A percentile compares a stretch with the other conserved stretches of the same genome.
Conservation (phyloP, 2,113 vertebrate species). For the Numenius arquata region DNA sequence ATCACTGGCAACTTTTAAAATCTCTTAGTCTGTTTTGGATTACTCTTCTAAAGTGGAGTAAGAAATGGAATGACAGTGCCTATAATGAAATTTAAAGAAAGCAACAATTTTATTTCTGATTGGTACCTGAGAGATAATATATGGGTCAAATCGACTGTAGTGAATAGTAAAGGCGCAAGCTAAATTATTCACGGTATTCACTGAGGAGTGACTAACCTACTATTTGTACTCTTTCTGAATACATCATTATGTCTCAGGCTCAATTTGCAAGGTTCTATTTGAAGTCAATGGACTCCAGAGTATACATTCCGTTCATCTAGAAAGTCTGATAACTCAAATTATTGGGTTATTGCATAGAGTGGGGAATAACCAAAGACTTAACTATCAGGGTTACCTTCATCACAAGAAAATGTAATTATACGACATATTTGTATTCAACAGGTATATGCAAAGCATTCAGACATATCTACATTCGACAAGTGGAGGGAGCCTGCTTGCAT, state of each 20-base stretch:
- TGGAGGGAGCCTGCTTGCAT: not conserved
- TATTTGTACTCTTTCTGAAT: slow-evolving; percentile 62
- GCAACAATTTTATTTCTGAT: slow-evolving; percentile 15
- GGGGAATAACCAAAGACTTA: not conserved
- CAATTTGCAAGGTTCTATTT: slow-evolving; percentile 48
- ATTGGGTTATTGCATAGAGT: not conserved
- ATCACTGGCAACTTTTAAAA: not conserved
- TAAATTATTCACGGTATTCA: slow-evolving; percentile 57
- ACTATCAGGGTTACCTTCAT: not conserved
- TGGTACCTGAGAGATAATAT: slow-evolving; percentile 47
- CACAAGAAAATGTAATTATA: not conserved
- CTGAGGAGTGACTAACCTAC: slow-evolving; percentile 63
- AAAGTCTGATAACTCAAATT: slow-evolving; percentile 16
- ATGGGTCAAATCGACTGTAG: slow-evolving; percentile 46
- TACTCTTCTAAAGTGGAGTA: not conserved
- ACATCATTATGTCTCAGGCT: slow-evolving; percentile 40
- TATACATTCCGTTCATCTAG: slow-evolving; percentile 23
- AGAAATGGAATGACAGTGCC: not conserved
- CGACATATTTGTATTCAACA: not conserved
- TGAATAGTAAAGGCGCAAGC: not conserved
- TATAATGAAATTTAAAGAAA: slow-evolving; percentile 13
- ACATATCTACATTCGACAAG: not conserved
- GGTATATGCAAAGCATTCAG: not conserved
- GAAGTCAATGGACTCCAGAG: slow-evolving; percentile 53
- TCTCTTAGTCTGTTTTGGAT: not conserved